Evolutionary conservation across 1,140 invertebrate genomes (phyloP), one percentile per base, ranked within the genome.

Genomic region (Papilio machaon): DNA sequence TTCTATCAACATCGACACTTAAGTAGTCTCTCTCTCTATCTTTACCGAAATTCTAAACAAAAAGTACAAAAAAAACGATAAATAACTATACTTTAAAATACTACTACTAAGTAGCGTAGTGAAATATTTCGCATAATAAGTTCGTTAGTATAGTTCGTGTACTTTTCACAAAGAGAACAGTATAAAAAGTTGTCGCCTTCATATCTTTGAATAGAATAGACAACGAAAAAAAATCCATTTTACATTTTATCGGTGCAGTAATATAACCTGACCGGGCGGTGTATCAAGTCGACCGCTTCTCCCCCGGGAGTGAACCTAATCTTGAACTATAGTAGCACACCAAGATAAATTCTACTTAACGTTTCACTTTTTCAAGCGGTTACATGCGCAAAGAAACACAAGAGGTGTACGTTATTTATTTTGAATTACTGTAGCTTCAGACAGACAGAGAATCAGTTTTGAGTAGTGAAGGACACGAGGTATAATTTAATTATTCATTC

Each of bases 281-380:
- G 64, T 67, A 67, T 67, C 64, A 67, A 67, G 64, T 67, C 58
- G 19, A 9, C 49, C 49, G 58, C 58, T 30, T 35, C 23, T 67
- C 64, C 30, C 64, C 64, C 64, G 64, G 64, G 64, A 67, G 11
- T 35, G 23, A 67, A 67, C 23, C 64, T 67, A 67, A 67, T 67
- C 64, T 35, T 67, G 64, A 67, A 67, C 64, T 67, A 67, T 35
- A 67, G 23, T 15, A 35, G 64, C 64, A 35, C 64, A 67, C 64
- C 23, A 67, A 67, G 64, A 67, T 67, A 67, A 67, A 67, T 67
- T 67, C 64, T 30, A 67, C 64, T 67, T 67, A 67, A 67, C 64
- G 64, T 67, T 67, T 67, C 64, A 67, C 64, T 67, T 67, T 67
- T 67, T 67, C 23, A 67, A 67, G 23, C 64, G 64, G 23, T 67